A percentile compares a stretch with the other conserved stretches of the same genome.
Conservation (phyloP, 35 echinoderm and acorn worm species). For the Patiria miniata region DNA sequence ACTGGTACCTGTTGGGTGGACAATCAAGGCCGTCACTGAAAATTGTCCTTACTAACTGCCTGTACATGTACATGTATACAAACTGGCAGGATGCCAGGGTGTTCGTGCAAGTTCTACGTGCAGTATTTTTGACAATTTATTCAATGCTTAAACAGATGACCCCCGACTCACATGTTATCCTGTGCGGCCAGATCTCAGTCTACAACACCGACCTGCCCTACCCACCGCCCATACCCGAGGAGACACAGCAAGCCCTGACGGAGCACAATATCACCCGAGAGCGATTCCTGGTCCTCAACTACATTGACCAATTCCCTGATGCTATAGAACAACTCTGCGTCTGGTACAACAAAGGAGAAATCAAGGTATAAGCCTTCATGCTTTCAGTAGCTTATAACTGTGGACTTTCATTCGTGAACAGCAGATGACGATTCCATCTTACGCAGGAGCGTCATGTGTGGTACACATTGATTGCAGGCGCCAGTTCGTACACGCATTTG, state of each 20-base stretch:
- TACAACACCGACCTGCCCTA: slow-evolving; percentile 86
- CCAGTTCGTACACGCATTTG: too few relatives aligned
- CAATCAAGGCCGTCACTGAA: too few relatives aligned
- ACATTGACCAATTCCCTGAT: slow-evolving; percentile 69
- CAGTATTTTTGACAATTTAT: background rate
- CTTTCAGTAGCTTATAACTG: too few relatives aligned
- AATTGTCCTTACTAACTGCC: too few relatives aligned
- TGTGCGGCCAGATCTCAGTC: slow-evolving; percentile 93
- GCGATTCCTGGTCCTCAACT: slow-evolving; percentile 90
- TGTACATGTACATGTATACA: too few relatives aligned
- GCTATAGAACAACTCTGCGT: slow-evolving; percentile 54
- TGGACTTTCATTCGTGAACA: too few relatives aligned
- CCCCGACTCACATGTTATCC: slow-evolving; percentile 75
- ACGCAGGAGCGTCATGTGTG: too few relatives aligned
- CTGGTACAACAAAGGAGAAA: slow-evolving; percentile 70
- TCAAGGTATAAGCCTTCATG: slow-evolving; percentile 60
- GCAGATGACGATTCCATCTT: too few relatives aligned
- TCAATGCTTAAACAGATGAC: slow-evolving; percentile 72
- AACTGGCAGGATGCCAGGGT: too few relatives aligned
- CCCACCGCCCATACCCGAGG: slow-evolving; percentile 79
- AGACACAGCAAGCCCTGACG: slow-evolving; percentile 53
- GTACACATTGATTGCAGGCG: too few relatives aligned
- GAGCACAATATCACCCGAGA: slow-evolving; percentile 80
- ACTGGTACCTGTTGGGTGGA: too few relatives aligned
- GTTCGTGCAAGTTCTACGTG: too few relatives aligned